These are phyloP conservation scores for Megaptera novaeangliae DNA, from an alignment of 2,113 vertebrate species.

Conservation along the genomic window DNA sequence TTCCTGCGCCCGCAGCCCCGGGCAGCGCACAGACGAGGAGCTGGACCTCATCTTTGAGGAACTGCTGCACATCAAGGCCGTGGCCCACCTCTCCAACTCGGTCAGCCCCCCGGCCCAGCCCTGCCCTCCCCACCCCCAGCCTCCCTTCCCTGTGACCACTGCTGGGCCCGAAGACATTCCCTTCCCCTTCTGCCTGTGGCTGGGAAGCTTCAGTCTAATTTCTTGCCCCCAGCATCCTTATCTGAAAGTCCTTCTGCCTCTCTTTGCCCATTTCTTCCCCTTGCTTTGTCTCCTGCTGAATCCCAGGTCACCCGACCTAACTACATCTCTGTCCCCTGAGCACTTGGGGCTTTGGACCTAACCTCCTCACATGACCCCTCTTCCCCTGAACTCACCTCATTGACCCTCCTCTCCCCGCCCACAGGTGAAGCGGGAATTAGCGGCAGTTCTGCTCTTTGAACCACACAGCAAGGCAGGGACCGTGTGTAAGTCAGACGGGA, in stretches of 20 bases:
- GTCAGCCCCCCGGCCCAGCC: conserved; percentile 74
- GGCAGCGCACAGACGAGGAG: conserved; percentile 91
- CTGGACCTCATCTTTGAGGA: conserved; percentile 97
- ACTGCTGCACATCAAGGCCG: conserved; percentile 93
- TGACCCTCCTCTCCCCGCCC: neutral
- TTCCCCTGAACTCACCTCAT: neutral
- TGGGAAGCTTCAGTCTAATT: neutral
- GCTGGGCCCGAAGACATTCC: neutral
- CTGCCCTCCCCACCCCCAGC: neutral
- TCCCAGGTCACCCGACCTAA: neutral
- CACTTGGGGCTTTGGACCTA: rapidly evolving
- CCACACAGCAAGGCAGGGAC: conserved; percentile 92
- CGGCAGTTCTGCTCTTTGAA: conserved; percentile 93
- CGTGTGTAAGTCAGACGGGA: conserved; percentile 86
- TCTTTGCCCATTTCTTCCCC: neutral
- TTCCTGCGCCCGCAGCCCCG: conserved; percentile 79
- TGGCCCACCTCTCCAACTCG: conserved; percentile 92
- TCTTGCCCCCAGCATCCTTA: neutral
- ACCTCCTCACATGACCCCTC: rapidly evolving
- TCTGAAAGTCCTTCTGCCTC: neutral
- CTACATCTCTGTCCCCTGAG: rapidly evolving
- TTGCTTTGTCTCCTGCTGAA: neutral
- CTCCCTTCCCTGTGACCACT: neutral
- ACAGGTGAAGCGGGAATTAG: conserved; percentile 94
- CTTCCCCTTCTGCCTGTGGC: neutral